phyloP scores from a whole-genome alignment of 2,113 vertebrate genomes.

The Pomatorhinus ruficollis region DNA sequence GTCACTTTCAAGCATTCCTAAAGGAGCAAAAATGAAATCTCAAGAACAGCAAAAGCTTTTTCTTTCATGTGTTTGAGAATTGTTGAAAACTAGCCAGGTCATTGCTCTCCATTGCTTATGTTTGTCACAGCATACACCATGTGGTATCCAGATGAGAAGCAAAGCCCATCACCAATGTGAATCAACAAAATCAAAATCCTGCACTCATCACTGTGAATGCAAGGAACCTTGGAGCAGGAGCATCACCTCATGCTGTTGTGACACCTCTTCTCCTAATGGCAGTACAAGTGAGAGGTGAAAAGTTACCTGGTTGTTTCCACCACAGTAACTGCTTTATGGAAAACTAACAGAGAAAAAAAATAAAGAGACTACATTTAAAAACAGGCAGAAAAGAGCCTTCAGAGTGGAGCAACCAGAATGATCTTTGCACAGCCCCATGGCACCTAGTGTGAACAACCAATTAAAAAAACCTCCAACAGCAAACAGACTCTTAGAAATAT shows the following conservation, averaged over 20 bases:
- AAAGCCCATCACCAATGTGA: neutral
- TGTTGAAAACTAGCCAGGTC: neutral
- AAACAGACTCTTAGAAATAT: neutral
- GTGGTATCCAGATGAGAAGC: neutral
- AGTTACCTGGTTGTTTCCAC: neutral
- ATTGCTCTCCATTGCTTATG: neutral
- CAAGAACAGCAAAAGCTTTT: neutral
- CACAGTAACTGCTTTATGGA: neutral
- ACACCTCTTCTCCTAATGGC: neutral
- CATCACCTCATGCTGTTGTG: neutral
- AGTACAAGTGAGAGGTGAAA: neutral
- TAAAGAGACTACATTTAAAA: neutral
- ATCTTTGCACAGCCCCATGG: neutral
- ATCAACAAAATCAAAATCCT: neutral
- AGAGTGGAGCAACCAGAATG: neutral
- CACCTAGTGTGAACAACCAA: neutral
- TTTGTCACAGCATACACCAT: neutral
- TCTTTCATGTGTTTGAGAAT: neutral
- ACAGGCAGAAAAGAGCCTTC: neutral
- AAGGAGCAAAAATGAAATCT: neutral
- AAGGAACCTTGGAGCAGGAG: neutral
- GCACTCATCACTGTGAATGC: rapidly evolving
- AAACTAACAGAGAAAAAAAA: neutral
- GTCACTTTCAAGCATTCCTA: neutral
- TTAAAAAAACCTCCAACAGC: neutral